Base-by-base conservation (phyloP, 2,888 invertebrate genomes). In the Heteromyza rotundicornis region DNA sequence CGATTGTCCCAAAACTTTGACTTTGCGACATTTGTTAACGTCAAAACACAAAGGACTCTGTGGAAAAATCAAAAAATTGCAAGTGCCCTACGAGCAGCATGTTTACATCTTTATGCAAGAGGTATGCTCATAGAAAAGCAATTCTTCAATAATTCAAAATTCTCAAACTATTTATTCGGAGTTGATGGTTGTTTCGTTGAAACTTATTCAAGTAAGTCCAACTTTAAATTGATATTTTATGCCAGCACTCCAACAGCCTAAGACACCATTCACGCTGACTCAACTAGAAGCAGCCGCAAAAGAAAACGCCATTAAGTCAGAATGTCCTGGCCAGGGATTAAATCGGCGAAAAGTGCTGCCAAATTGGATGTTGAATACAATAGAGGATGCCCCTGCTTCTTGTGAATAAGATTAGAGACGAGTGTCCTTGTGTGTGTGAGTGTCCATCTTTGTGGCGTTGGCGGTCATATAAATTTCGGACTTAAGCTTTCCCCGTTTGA, bases 291-390 rank as follows among this genome's bases (percentile, higher is more conserved):
- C 14, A 14, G 35, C 35, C 10, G 40, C 14, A 8, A 40, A n/a
- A 40, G 40, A 8, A 7, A 22, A 59, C 19, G 53, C 59, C 24
- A 59, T 59, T 59, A 59, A 59, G 44, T 53, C n/a, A 27, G 24
- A 53, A 53, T 47, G 53, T 59, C 53, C 53, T 32, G n/a, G 52
- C 19, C 17, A 53, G 22, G 53, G 59, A 53, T 59, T 59, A 59
- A 50, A 50, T 7, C 23, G 50, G n/a, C 22, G 23, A 23, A 19
- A 7, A 50, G 14, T 50, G 19, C 50, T 19, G 50, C 50, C 50
- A 50, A 50, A 19, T 23, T 19, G 50, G 3, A 17, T 44, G 44
- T n/a, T 44, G 44, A 17, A n/a, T 44, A 7, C 35, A 35, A 35
- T n/a, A n/a, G n/a, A 44, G 16, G 22, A 50, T 7, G 20, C 2